A percentile compares a stretch with the other conserved stretches of the same genome.
These are phyloP conservation scores for Drosophila fuyamai DNA, from an alignment of 1,140 invertebrate genomes.

Conservation along the genomic window DNA sequence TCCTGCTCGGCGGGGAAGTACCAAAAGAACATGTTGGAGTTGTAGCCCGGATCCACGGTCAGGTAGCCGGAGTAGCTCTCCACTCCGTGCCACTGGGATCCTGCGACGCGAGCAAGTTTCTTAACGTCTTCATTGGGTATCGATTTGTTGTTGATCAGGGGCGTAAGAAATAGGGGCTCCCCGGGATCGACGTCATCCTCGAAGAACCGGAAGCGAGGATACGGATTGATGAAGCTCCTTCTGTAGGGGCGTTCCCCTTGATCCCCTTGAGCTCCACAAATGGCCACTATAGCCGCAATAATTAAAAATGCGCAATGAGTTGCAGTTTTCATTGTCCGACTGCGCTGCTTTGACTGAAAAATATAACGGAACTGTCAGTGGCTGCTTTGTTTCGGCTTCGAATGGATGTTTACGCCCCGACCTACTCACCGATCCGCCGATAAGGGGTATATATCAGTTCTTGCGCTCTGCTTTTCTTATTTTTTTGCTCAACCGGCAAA, in stretches of 20 bases:
- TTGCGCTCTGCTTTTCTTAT: constrained; percentile 7
- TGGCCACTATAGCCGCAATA: constrained; percentile 12
- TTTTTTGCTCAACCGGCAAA: constrained; percentile 25
- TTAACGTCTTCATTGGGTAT: constrained; percentile 52
- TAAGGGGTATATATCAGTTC: constrained; percentile 26
- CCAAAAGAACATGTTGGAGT: constrained; percentile 96
- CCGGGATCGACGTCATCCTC: constrained; percentile 74
- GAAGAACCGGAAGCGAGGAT: constrained; percentile 66
- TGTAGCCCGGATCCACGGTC: constrained; percentile 90
- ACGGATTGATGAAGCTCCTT: constrained; percentile 78
- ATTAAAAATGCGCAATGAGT: constrained; percentile 61
- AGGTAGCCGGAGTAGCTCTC: constrained; percentile 87
- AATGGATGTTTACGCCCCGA: constrained; percentile 20
- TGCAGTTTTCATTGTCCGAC: constrained; percentile 67
- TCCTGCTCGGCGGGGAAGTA: constrained; percentile 90
- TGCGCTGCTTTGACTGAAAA: constrained; percentile 15
- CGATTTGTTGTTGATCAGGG: constrained; percentile 56
- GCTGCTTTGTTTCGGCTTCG: constrained; percentile 3
- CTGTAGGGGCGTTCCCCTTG: constrained; percentile 39
- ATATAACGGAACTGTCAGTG: neutral
- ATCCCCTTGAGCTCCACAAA: neutral
- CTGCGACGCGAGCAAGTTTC: constrained; percentile 55
- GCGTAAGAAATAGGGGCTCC: constrained; percentile 73
- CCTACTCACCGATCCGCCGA: constrained; percentile 34
- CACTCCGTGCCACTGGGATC: constrained; percentile 64